Base-by-base conservation (phyloP, 1,140 invertebrate species). In the Coenobita brevimanus region DNA sequence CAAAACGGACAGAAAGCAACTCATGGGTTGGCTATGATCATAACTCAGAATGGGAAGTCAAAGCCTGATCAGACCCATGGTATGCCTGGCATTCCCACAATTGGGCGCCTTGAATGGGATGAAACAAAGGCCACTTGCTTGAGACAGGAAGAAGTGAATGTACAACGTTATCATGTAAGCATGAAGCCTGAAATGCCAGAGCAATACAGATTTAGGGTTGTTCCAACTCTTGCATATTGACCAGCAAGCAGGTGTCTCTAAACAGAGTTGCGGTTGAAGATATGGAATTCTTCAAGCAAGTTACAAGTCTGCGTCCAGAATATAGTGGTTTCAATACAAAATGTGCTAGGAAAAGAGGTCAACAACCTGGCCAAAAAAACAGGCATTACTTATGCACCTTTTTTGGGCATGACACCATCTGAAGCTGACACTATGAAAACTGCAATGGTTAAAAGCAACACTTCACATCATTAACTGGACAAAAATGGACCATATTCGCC, bases 391-490 rank as follows among this genome's bases (percentile, higher is more conserved):
- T 80, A 80, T 30, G 54, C 78, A 46, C 78, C 78, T 64, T 80
- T 80, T 54, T 30, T 54, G 30, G 71, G 36, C 33, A 82, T 64
- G 60, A 64, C 62, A n/a, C 54, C 27, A 62, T 3, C 54, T 33
- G 41, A 64, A 82, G 17, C 54, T 82, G 50, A 62, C 21, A 71
- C 82, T 8, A 64, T 83, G 21, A 73, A 60, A 43, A 83, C 81
- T 83, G 81, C 81, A n/a, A 83, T 83, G 81, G 60, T 73, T 46
- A 6, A 78, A 62, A 73, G 6, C 81, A 83, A n/a, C 17, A 36
- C 81, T 10, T 83, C 8, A 83, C 81, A 13, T 27, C 36, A 3
- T 21, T 60, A 3, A 69, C 60, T 71, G 81, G 81, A 8, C 81
- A 83, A 33, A 21, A 43, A 6, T 69, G 46, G 46, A 83, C 67